These are phyloP conservation scores for Rhabdomys dilectus DNA, from an alignment of 2,113 vertebrate genomes.

Conservation along the genomic window DNA sequence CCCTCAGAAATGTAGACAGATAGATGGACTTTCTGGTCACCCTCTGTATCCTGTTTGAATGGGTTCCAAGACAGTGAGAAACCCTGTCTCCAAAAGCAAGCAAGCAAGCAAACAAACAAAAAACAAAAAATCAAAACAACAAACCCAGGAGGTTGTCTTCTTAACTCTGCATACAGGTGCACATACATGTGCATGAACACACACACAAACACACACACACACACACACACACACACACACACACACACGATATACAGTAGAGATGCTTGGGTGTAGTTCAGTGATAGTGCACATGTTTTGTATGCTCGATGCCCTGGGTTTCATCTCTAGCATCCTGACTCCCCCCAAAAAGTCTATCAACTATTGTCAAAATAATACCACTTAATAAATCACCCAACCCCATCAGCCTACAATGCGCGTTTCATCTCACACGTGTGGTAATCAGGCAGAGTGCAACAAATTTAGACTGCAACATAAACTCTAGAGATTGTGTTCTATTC, in stretches of 20 bases:
- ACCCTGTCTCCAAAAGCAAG: background rate
- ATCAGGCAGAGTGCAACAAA: background rate
- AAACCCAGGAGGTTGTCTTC: background rate
- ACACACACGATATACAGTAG: background rate
- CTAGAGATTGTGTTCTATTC: background rate
- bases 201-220: background rate
- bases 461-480: background rate
- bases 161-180: background rate
- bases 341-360: background rate
- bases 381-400: background rate
- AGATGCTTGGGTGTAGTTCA: background rate
- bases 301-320: background rate
- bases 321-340: background rate
- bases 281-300: background rate
- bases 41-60: background rate
- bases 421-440: background rate
- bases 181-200: background rate
- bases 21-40: background rate
- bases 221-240: background rate
- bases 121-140: background rate
- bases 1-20: background rate
- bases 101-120: background rate
- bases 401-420: background rate
- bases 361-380: background rate
- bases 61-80: background rate